Percentiles rank a stretch among this genome's conserved stretches.
Evolutionary conservation across 2,888 invertebrate genomes (phyloP).

Genomic region (Drosophila picticornis): DNA sequence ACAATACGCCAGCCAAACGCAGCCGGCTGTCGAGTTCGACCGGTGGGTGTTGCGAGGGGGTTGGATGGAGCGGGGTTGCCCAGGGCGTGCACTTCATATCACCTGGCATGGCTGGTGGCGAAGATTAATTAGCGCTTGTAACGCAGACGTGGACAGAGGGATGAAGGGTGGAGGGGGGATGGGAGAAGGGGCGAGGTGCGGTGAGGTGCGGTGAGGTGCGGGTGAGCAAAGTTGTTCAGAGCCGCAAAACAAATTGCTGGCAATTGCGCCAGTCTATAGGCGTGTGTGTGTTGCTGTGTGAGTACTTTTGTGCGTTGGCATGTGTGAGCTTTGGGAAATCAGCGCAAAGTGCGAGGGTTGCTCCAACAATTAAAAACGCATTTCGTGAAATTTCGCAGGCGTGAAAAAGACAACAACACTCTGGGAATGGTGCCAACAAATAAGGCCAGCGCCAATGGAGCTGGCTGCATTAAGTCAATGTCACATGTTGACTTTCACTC

Average conservation of each 20-base stretch:
- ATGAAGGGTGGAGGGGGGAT: background rate
- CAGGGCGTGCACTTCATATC: constrained; percentile 66
- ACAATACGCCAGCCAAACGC: constrained; percentile 49
- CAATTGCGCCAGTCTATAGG: constrained; percentile 56
- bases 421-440: constrained; percentile 21
- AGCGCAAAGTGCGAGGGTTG: constrained; percentile 66
- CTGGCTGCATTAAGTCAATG: constrained; percentile 67
- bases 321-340: constrained; percentile 65
- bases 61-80: background rate
- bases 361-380: constrained; percentile 62
- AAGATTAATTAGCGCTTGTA: constrained; percentile 78
- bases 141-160: constrained; percentile 55
- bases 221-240: constrained; percentile 49
- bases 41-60: background rate
- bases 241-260: constrained; percentile 72
- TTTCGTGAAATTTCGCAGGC: constrained; percentile 53
- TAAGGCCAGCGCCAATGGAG: constrained; percentile 28
- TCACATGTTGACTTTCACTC: constrained; percentile 38
- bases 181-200: too few species aligned
- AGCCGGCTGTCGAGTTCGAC: constrained; percentile 34
- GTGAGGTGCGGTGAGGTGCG: background rate
- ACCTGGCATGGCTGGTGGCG: constrained; percentile 53
- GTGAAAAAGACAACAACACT: constrained; percentile 20
- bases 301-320: constrained; percentile 4
- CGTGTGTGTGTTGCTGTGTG: constrained; percentile 9